phyloP scores from a whole-genome alignment of 2,888 invertebrate species.

The Calameuta idolon region DNA sequence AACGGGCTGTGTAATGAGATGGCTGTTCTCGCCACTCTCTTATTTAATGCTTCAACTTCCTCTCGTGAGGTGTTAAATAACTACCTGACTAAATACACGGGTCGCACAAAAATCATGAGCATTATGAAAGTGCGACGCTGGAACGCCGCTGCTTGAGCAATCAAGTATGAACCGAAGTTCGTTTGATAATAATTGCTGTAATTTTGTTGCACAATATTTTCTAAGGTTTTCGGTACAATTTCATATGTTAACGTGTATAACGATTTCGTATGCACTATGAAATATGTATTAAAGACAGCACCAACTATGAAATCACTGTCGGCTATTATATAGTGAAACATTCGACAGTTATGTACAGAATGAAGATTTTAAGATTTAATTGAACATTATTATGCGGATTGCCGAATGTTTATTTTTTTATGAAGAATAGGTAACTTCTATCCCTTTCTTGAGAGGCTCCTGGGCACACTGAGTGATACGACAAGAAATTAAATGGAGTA shows the following conservation, averaged over 20 bases:
- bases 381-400: no score
- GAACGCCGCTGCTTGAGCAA: background rate
- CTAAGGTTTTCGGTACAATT: background rate
- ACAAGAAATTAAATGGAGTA: background rate
- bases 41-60: constrained; percentile 40
- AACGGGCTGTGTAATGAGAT: constrained; percentile 56
- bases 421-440: background rate
- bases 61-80: constrained; percentile 10
- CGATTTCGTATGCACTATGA: background rate
- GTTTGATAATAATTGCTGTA: background rate
- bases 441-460: background rate
- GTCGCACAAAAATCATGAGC: background rate
- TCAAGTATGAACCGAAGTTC: background rate
- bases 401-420: background rate
- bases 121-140: background rate
- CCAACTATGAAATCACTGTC: background rate
- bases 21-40: constrained; percentile 34
- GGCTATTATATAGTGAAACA: background rate
- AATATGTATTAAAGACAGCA: background rate
- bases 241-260: background rate
- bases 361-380: background rate
- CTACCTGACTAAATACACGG: background rate
- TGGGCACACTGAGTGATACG: background rate
- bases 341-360: background rate
- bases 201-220: background rate